Base-by-base conservation (phyloP, 2,888 invertebrate species). In the Brachypalpus laphriformis region DNA sequence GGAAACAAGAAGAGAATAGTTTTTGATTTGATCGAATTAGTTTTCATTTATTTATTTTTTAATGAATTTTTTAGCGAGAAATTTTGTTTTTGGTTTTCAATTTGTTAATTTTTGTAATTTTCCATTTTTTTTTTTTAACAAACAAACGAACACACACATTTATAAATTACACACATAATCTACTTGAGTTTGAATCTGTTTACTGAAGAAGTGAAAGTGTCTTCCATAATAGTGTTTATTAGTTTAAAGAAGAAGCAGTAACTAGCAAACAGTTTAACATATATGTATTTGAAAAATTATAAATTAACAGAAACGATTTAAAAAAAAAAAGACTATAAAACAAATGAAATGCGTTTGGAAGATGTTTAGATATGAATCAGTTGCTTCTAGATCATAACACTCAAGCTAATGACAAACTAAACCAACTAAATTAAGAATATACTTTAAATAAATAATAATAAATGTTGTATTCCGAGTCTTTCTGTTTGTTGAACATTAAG, bases 61-160 rank as follows among this genome's bases (percentile, higher is more conserved):
- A 40, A 31, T 57, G 63, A 31, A n/a, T n/a, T 59, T 77, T 76
- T 78, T 56, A 2, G 51, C 49, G 22, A 56, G 37, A 72, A n/a
- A 28, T n/a, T n/a, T n/a, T n/a, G 9, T 74, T 59, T 86, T 82
- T 45, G 14, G n/a, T 37, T 66, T 63, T 74, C 22, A 42, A 28
- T 83, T 75, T 63, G 54, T 42, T 71, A 71, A 51, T 45, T 70
- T 34, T 78, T 59, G 56, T 78, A 83, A 49, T 70, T 59, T 54
- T 72, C 65, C 83, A 59, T 66, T 85, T 70, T 75, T 65, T 66
- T 85, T 70, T 75, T 87, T 71, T 63, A 78, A 82, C 87, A 87
- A 87, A 86, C 86, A 86, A 86, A 87, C 87, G 87, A 87, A 87
- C 87, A 87, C 87, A 87, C 87, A 78, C 82, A 87, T 82, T 85